These are phyloP conservation scores for Campoletis raptor DNA, from an alignment of 2,888 invertebrate species.

Conservation along the genomic window DNA sequence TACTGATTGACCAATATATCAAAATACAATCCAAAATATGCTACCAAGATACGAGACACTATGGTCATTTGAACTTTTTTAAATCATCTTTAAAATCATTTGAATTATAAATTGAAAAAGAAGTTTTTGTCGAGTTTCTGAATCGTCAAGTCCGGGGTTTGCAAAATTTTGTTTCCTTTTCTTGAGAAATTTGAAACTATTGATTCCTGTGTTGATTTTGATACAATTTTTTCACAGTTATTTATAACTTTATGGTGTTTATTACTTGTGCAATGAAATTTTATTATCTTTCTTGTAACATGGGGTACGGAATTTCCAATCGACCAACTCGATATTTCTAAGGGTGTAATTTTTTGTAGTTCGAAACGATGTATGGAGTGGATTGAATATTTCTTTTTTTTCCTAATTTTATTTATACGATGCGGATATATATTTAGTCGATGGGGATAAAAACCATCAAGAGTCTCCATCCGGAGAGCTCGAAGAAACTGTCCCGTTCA, in stretches of 20 bases:
- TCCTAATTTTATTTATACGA: constrained; percentile 6
- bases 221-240: neutral
- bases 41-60: neutral
- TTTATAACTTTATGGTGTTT: neutral
- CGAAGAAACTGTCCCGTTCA: constrained; percentile 32
- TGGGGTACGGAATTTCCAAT: no score
- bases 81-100: neutral
- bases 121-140: no score
- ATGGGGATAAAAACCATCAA: neutral
- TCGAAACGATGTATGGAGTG: neutral
- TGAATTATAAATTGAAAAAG: neutral
- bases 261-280: neutral
- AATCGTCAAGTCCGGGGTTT: no score
- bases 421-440: neutral
- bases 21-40: neutral
- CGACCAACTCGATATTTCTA: neutral
- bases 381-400: neutral
- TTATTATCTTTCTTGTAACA: no score
- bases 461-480: constrained; percentile 7
- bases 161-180: no score
- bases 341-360: neutral
- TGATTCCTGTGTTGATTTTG: neutral
- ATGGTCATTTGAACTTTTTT: neutral
- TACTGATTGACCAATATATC: neutral
- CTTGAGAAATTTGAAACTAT: no score